Evolutionary conservation across 2,888 invertebrate genomes (phyloP), one percentile per base, ranked within the genome.

Genomic region (Ectemnius lituratus): DNA sequence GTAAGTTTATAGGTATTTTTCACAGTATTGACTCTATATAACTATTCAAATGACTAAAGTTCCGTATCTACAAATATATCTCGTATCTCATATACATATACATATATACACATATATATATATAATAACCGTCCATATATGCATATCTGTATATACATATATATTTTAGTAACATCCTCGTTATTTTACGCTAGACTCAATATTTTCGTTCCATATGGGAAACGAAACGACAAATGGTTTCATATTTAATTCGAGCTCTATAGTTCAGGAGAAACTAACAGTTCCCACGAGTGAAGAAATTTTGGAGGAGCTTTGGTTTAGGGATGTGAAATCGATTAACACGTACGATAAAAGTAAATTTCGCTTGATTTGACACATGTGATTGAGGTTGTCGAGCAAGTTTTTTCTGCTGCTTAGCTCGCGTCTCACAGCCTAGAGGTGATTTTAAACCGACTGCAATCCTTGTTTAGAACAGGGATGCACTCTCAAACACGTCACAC

Each of bases 401-500:
- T 60, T 87, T 84, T 83, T 82, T 85, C 85, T 82, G 87, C 86
- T 87, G 88, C 87, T 87, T 88, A 88, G 87, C 88, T 90, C 88
- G 88, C 87, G 85, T 89, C 89, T 90, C 90, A 90, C 90, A 90
- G 90, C 90, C 90, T 89, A 89, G 85, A 87, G 85, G 88, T 89
- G 86, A 88, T 89, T 88, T 84, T 62, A 73, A 23, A 28, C 69
- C 74, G 63, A 56, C 47, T 60, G 70, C 20, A 23, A 60, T 79
- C 76, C 82, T 80, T 16, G 83, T 86, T 82, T 67, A 78, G n/a
- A 84, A 86, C 74, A 81, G 14, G 80, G 75, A 80, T 78, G 76
- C 80, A 73, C 52, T 52, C 52, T 80, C 81, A 70, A 59, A 62
- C 76, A 78, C 75, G 67, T 70, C 75, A 62, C 67, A 74, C 73